Conservation (phyloP, 1,140 invertebrate species). For the Kradibia gibbosae region DNA sequence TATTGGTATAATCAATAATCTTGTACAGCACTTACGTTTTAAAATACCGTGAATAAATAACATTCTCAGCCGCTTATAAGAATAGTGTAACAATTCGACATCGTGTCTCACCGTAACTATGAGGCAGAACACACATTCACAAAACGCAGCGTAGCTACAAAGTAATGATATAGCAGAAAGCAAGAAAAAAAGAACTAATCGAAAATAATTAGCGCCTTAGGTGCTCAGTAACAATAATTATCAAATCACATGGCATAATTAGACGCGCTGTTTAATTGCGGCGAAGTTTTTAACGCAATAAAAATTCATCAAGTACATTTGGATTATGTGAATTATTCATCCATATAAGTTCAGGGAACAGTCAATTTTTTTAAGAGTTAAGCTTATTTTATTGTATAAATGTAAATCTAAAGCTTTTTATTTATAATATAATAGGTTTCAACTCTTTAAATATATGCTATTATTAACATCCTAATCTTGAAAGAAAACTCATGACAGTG, state of each 20-base stretch:
- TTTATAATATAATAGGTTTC: background rate
- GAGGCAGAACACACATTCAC: slow-evolving; percentile 48
- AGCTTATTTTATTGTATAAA: background rate
- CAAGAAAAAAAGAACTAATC: slow-evolving; percentile 41
- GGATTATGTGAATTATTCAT: slow-evolving; percentile 45
- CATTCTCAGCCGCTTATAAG: slow-evolving; percentile 16
- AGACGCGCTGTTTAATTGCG: slow-evolving; percentile 32
- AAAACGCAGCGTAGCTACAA: slow-evolving; percentile 45
- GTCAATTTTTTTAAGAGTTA: background rate
- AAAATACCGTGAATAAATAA: slow-evolving; percentile 47
- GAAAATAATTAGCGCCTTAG: slow-evolving; percentile 40
- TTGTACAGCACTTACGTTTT: slow-evolving; percentile 37
- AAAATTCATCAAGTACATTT: slow-evolving; percentile 48
- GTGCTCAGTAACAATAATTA: slow-evolving; percentile 42
- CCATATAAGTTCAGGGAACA: slow-evolving; percentile 20
- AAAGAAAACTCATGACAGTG: no score
- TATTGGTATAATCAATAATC: slow-evolving; percentile 44
- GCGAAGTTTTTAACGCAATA: slow-evolving; percentile 45
- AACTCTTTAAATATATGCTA: background rate
- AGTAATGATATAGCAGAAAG: slow-evolving; percentile 42
- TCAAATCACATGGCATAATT: slow-evolving; percentile 47
- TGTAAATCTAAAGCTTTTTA: background rate
- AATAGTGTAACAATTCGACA: slow-evolving; percentile 25
- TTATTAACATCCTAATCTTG: background rate
- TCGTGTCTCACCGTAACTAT: slow-evolving; percentile 32